Evolutionary conservation across 2,888 invertebrate species (phyloP).

Genomic region (Stegophylla sp.): DNA sequence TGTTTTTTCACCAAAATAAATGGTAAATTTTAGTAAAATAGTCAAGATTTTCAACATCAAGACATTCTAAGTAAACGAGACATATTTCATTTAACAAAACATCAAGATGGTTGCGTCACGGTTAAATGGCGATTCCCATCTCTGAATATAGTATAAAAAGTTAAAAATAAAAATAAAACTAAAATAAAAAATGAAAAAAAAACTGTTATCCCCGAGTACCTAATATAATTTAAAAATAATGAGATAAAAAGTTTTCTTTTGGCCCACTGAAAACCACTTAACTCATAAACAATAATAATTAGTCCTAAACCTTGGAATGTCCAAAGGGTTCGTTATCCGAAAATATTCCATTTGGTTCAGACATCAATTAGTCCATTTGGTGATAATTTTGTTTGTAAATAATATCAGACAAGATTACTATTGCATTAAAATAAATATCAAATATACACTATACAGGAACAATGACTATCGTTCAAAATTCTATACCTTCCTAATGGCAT

Average conservation of each 20-base stretch:
- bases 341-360: constrained; percentile 23
- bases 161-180: too few species aligned
- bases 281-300: too few species aligned
- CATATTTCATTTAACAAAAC: constrained; percentile 4
- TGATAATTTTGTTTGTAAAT: not conserved
- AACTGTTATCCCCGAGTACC: not conserved
- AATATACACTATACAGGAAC: not conserved
- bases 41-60: not conserved
- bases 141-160: not conserved
- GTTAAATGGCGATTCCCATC: constrained; percentile 12
- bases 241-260: not conserved
- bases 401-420: not conserved
- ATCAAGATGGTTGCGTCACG: not conserved
- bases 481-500: constrained; percentile 15
- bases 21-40: not conserved
- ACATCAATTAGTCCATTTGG: constrained; percentile 20
- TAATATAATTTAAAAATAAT: constrained; percentile 10
- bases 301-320: constrained; percentile 3
- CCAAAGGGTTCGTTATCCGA: not conserved
- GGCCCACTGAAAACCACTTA: not conserved
- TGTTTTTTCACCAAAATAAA: constrained; percentile 29
- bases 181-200: too few species aligned
- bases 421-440: not conserved
- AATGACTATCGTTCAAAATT: not conserved
- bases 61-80: not conserved